These are phyloP conservation scores for Forficula auricularia DNA, from an alignment of 1,140 invertebrate genomes.

Conservation along the genomic window DNA sequence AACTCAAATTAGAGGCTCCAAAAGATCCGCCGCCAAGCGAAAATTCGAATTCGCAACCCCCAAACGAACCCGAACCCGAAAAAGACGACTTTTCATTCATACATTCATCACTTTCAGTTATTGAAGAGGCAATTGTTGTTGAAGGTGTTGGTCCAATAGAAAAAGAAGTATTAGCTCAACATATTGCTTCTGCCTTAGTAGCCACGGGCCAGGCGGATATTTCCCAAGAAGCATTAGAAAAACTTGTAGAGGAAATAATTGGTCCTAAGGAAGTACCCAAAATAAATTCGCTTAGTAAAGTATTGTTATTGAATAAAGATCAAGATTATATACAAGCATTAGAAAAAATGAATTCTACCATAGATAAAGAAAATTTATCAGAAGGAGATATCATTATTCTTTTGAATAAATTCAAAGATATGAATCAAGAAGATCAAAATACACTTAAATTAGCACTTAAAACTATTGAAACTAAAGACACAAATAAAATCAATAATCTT, in stretches of 20 bases:
- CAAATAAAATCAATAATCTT: conserved; percentile 9
- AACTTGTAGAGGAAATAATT: conserved; percentile 55
- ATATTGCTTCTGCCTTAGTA: conserved; percentile 55
- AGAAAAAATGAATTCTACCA: too few relatives aligned
- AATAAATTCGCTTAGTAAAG: too few relatives aligned
- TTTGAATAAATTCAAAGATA: conserved; percentile 3
- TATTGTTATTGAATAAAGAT: neutral
- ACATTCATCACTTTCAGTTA: conserved; percentile 19
- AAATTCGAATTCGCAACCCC: too few relatives aligned
- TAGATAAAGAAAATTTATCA: neutral
- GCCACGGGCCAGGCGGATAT: conserved; percentile 61
- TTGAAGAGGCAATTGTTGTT: conserved; percentile 15
- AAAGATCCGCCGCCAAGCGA: conserved; percentile 22
- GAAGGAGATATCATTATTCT: conserved; percentile 1
- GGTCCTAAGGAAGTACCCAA: conserved; percentile 15
- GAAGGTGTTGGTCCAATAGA: conserved; percentile 46
- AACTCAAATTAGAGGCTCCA: conserved; percentile 32
- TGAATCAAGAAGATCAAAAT: neutral
- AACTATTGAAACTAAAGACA: neutral
- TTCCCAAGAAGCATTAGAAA: conserved; percentile 52
- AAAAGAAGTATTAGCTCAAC: conserved; percentile 51
- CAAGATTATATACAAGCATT: too few relatives aligned
- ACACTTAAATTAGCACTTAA: conserved; percentile 18
- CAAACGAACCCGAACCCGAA: conserved; percentile 19
- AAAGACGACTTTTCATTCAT: conserved; percentile 18